These are phyloP conservation scores for crab-eating macaque (Macaca fascicularis) DNA, from an alignment of 2,113 vertebrate species.

Conservation along the genomic window DNA sequence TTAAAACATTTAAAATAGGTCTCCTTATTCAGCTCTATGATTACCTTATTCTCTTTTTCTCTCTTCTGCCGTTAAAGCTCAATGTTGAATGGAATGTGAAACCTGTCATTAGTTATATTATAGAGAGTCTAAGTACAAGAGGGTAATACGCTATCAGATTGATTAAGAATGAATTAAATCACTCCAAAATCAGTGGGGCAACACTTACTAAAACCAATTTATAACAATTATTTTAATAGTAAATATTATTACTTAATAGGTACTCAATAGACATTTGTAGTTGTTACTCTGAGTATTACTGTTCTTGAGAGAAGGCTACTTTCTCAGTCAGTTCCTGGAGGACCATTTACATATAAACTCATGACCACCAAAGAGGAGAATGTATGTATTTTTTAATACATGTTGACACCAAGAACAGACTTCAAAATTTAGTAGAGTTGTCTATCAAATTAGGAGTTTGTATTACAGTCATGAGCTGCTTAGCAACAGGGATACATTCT, in stretches of 20 bases:
- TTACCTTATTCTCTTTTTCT: neutral
- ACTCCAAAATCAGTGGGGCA: neutral
- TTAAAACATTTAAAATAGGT: neutral
- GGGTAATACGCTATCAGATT: neutral
- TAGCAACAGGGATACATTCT: neutral
- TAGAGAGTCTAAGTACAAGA: neutral
- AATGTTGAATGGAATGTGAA: neutral
- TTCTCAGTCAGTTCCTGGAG: neutral
- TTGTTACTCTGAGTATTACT: neutral
- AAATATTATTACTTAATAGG: neutral
- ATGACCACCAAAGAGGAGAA: neutral
- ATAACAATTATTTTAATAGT: neutral
- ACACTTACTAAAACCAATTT: neutral
- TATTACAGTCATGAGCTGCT: neutral
- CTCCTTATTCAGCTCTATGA: neutral
- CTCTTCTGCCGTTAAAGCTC: neutral
- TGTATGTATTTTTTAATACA: neutral
- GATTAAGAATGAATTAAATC: neutral
- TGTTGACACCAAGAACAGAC: neutral
- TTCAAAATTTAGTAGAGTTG: neutral
- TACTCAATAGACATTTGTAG: neutral
- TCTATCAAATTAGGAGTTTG: neutral
- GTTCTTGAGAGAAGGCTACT: neutral
- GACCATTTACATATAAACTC: neutral
- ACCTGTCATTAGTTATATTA: neutral